A percentile compares a stretch with the other conserved stretches of the same genome.
These are phyloP conservation scores for Pseudomyrmex sp. DNA, from an alignment of 1,140 invertebrate species.

Conservation along the genomic window DNA sequence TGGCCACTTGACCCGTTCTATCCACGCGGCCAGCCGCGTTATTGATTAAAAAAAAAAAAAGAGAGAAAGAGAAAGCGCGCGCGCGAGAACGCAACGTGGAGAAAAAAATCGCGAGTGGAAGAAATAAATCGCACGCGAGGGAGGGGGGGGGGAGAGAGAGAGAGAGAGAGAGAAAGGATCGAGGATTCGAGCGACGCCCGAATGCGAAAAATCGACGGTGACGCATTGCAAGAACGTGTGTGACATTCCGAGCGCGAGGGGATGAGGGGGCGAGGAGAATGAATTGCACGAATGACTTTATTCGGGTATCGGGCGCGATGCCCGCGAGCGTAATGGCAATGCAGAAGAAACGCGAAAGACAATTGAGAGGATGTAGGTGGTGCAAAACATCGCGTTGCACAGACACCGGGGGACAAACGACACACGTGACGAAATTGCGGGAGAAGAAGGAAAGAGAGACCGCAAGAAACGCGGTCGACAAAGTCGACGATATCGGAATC, in stretches of 20 bases:
- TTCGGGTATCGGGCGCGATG: conserved; percentile 22
- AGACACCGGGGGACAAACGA: conserved; percentile 1
- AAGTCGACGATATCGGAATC: neutral
- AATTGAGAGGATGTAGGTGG: conserved; percentile 21
- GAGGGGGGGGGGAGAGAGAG: too few relatives aligned
- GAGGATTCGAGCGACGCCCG: conserved; percentile 39
- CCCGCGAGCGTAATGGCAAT: conserved; percentile 3
- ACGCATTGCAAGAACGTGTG: conserved; percentile 46
- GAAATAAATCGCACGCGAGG: conserved; percentile 37
- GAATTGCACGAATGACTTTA: conserved; percentile 33
- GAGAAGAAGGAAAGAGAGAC: neutral
- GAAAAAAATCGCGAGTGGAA: conserved; percentile 10
- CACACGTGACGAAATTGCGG: neutral
- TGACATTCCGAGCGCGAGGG: conserved; percentile 26
- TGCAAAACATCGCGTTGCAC: conserved; percentile 1
- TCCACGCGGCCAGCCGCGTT: conserved; percentile 66
- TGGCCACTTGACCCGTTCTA: conserved; percentile 78
- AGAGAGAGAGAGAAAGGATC: neutral
- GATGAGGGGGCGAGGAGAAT: conserved; percentile 1
- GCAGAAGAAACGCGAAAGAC: conserved; percentile 24
- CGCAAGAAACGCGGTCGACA: neutral
- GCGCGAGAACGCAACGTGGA: neutral
- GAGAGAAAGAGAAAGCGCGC: neutral
- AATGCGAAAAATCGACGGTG: conserved; percentile 41
- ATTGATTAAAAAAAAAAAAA: conserved; percentile 76